Evolutionary conservation across 1,140 invertebrate species (phyloP), one percentile per base, ranked within the genome.

Genomic region (Acromyrmex echinatior): DNA sequence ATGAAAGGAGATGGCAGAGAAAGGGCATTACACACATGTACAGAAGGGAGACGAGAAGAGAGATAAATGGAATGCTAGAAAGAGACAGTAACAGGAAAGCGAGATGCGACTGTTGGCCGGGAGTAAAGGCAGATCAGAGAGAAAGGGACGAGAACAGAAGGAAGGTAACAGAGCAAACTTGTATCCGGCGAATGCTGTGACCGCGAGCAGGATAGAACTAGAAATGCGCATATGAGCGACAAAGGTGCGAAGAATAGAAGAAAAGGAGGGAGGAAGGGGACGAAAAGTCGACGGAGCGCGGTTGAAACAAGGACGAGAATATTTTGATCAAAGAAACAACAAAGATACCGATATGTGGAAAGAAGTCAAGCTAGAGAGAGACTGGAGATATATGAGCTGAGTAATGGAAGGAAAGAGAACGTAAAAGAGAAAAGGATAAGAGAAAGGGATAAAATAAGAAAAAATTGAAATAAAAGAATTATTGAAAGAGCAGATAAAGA

Each of bases 11-110:
- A 31, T 12, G 53, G 21, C 6, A 31, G 58, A 63, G 10, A 45
- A 10, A 45, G 39, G 51, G 21, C 12, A 28, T 68, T 79, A 77
- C 18, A 80, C 14, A 35, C 12, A 28, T 35, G 14, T 12, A 53
- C 56, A 62, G 39, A 68, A 63, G 53, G 56, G 16, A 35, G 58
- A 68, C 14, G 31, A 6, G 53, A 66, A 79, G 45, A 74, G 35
- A 28, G 78, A 74, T 35, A 85, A 78, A 65, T n/a, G 28, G 53
- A 90, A 66, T 78, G 73, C 25, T 80, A 89, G 87, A 85, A 60
- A 62, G 62, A 89, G 31, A 62, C 2, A 39, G 9, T 9, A 6
- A 45, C 0, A 18, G 31, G 25, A 14, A 65, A 49, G n/a, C 18
- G 14, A 70, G 49, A 45, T 18, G 16, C 35, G n/a, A 16, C 16